A percentile compares a stretch with the other conserved stretches of the same genome.
Conservation (phyloP, 2,113 vertebrate genomes). For the Barbus barbus region DNA sequence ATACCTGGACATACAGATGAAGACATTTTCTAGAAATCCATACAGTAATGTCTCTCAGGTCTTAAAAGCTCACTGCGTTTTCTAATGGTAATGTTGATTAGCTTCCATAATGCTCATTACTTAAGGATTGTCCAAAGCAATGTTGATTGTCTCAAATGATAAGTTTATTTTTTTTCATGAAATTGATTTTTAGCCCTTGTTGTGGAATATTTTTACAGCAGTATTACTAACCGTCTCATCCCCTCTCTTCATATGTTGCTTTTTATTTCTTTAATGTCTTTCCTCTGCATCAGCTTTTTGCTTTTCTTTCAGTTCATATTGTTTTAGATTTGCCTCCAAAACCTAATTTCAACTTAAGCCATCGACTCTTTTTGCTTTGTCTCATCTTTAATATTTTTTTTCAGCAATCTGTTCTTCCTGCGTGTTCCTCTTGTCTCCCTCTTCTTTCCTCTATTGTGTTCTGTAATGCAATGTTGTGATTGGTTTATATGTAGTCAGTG, state of each 20-base stretch:
- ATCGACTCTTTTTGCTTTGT: slow-evolving; percentile 6
- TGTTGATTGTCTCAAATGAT: slow-evolving; percentile 21
- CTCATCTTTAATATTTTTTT: not conserved
- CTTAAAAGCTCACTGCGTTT: not conserved
- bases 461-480: slow-evolving; percentile 14
- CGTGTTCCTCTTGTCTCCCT: slow-evolving; percentile 52
- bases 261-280: slow-evolving; percentile 24
- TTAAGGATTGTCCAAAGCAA: not conserved
- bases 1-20: slow-evolving; percentile 40
- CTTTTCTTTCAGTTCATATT: slow-evolving; percentile 35
- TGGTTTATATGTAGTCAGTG: slow-evolving; percentile 44
- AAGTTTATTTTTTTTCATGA: slow-evolving; percentile 43
- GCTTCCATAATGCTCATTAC: not conserved
- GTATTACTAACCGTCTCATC: slow-evolving; percentile 35
- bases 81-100: not conserved
- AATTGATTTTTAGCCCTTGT: slow-evolving; percentile 16
- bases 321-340: slow-evolving; percentile 13
- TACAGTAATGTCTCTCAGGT: not conserved
- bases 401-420: slow-evolving; percentile 21
- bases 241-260: slow-evolving; percentile 37
- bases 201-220: slow-evolving; percentile 14
- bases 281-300: slow-evolving; percentile 14
- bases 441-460: slow-evolving; percentile 19
- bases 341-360: not conserved
- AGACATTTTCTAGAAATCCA: not conserved